Evolutionary conservation across 2,888 invertebrate genomes (phyloP), one percentile per base, ranked within the genome.

Genomic region (Pandemis corylana): DNA sequence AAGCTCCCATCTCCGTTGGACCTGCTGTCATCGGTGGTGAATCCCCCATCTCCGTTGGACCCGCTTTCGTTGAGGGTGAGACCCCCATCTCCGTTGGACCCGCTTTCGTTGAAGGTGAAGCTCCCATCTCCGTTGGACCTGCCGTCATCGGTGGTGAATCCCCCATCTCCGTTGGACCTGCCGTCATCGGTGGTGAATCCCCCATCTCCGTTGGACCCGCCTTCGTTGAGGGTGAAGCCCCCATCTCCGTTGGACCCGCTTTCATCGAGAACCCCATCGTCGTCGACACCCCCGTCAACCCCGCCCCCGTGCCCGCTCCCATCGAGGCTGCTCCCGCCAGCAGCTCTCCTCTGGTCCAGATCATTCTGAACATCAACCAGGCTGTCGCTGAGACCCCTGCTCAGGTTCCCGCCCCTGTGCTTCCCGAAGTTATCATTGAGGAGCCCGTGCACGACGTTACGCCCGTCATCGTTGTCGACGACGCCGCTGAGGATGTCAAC

Each of bases 351-450:
- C n/a, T n/a, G n/a, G 7, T n/a, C 53, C 53, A n/a, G n/a, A 53
- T 53, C 53, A 84, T 85, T 79, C 49, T 86, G 61, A 87, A 86
- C 78, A 81, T 87, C 77, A 83, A 85, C 78, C 63, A 71, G 46
- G 77, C 73, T 56, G 67, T 76, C 63, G 78, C 73, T 53, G 53
- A 53, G 53, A n/a, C 53, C n/a, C 53, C 53, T 15, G 53, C 53
- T 53, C n/a, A n/a, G 7, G 53, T 53, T n/a, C 53, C 53, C n/a
- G 53, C 15, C 2, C 53, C 53, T n/a, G 53, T 53, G 53, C 6
- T n/a, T 2, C 53, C 53, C n/a, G 53, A 53, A 15, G 53, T 53
- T 53, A n/a, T 53, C 7, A 15, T 53, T 12, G 68, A 61, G 28
- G 36, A 28, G 28, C 59, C 46, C 10, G 53, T 53, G 53, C 53